Percentiles rank a stretch among this genome's conserved stretches.
Conservation (phyloP, 2,113 vertebrate genomes). For the Zingel zingel region DNA sequence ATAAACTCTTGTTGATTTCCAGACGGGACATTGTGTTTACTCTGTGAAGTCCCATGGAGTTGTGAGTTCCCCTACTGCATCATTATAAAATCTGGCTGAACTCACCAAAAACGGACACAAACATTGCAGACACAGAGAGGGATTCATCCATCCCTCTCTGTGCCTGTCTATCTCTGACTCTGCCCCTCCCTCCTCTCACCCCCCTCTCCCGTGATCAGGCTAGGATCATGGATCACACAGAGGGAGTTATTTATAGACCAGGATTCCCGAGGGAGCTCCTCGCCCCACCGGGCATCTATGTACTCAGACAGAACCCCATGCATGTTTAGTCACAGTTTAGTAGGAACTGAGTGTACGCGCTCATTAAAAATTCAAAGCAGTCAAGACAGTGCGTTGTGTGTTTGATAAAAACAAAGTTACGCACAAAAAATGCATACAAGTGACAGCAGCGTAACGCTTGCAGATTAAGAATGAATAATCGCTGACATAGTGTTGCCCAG, state of each 20-base stretch:
- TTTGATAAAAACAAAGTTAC: not conserved
- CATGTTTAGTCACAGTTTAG: slow-evolving; percentile 37
- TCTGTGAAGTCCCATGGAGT: slow-evolving; percentile 42
- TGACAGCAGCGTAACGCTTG: not conserved
- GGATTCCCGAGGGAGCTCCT: slow-evolving; percentile 69
- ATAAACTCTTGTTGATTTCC: slow-evolving; percentile 48
- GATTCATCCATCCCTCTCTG: slow-evolving; percentile 41
- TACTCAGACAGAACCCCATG: slow-evolving; percentile 34
- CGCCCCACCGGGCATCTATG: slow-evolving; percentile 45
- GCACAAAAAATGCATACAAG: not conserved
- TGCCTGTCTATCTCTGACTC: slow-evolving; percentile 6
- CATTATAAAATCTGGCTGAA: slow-evolving; percentile 31
- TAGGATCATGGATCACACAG: slow-evolving; percentile 69
- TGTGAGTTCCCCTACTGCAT: slow-evolving; percentile 2
- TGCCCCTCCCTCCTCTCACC: slow-evolving; percentile 9
- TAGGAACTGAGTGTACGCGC: slow-evolving; percentile 7
- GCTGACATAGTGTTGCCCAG: slow-evolving; percentile 28
- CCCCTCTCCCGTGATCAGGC: slow-evolving; percentile 28
- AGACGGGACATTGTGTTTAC: slow-evolving; percentile 54
- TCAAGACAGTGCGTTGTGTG: slow-evolving; percentile 2
- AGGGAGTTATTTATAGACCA: slow-evolving; percentile 72
- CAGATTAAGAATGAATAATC: slow-evolving; percentile 45
- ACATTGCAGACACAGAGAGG: no score
- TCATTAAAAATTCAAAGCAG: slow-evolving; percentile 18
- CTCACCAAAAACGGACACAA: not conserved